Evolutionary conservation across 2,888 invertebrate species (phyloP).

Genomic region (Stenchaetothrips biformis): DNA sequence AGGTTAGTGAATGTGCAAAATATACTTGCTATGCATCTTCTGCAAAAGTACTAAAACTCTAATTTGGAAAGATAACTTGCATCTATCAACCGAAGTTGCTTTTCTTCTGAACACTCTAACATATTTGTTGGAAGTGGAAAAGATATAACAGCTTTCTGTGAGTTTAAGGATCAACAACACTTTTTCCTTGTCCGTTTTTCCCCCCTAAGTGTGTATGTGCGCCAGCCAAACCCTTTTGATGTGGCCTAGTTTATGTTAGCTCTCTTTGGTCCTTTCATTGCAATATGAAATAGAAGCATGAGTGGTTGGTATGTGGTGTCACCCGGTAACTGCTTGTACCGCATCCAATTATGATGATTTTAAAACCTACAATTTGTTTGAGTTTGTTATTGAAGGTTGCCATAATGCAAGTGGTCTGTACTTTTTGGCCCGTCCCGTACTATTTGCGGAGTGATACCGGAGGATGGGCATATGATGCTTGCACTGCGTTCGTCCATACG

Average conservation of each 20-base stretch:
- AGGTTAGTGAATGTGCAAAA: background rate
- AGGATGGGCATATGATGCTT: too few species aligned
- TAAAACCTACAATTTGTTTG: too few species aligned
- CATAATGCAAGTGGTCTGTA: too few species aligned
- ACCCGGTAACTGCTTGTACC: background rate
- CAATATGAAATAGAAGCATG: conserved; percentile 1
- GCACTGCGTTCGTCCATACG: too few species aligned
- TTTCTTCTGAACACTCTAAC: background rate
- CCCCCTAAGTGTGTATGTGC: background rate
- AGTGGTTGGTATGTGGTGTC: background rate
- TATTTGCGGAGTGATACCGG: too few species aligned
- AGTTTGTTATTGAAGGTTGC: too few species aligned
- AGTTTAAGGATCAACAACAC: background rate
- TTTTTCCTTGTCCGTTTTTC: background rate
- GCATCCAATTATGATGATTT: background rate
- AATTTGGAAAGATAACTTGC: background rate
- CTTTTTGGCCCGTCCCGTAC: too few species aligned
- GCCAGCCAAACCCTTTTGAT: background rate
- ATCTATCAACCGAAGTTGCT: background rate
- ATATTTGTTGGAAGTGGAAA: background rate
- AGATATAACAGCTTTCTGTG: background rate
- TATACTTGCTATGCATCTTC: background rate
- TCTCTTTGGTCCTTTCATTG: background rate
- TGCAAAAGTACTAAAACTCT: too few species aligned
- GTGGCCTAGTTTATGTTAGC: background rate